Base-by-base conservation (phyloP, 2,888 invertebrate species). In the Epistrophella euchroma region DNA sequence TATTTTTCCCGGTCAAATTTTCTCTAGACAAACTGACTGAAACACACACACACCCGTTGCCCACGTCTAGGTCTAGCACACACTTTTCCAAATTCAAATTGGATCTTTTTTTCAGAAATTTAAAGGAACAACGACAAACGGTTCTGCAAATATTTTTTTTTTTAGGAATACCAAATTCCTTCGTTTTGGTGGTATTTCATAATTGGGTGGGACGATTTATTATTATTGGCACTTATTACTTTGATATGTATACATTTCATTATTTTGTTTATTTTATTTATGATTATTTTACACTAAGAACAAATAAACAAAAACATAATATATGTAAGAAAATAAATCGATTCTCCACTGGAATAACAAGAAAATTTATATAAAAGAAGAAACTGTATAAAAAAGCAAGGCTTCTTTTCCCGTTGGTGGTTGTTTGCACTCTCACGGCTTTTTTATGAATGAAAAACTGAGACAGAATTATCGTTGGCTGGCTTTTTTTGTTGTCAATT, bases 401-500 rank as follows among this genome's bases (percentile, higher is more conserved):
- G 40, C n/a, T 45, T 43, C 17, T 19, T 9, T 25, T 64, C 43
- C 55, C 55, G 56, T 58, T 68, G 58, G 55, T 58, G n/a, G 77
- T 73, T 86, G 83, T 87, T 83, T 72, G 83, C 83, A 79, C 82
- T 83, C 87, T 87, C 87, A 83, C 87, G 78, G 35, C 45, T 83
- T 79, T 79, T 87, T 87, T 87, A 87, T 87, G 83, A 87, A 87
- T 87, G 87, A 87, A 83, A 45, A 77, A 73, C 72, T 22, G 81
- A 81, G 81, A 85, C 70, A 52, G 76, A 76, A 55, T 72, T 15
- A 70, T 47, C 28, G 28, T 58, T 32, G 50, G 72, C 35, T 75
- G 73, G 35, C 25, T 45, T 47, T 66, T 66, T 66, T 66, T 47
- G 6, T 15, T 60, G 22, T 35, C 9, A 19, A 19, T 15, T 19